Conservation (phyloP, 1,140 invertebrate genomes). For the Drosophila triauraria region DNA sequence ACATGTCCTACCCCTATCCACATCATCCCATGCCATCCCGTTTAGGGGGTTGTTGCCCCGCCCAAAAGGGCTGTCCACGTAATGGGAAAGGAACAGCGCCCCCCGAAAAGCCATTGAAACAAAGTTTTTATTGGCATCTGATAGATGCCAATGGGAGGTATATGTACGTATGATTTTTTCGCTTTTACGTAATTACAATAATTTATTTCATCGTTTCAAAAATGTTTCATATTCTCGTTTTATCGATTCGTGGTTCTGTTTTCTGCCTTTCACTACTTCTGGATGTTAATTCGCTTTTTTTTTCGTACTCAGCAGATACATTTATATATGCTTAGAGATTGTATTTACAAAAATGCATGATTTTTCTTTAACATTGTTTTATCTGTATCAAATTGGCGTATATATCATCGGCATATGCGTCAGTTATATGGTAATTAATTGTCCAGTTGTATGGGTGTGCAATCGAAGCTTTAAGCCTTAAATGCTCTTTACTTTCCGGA, state of each 20-base stretch:
- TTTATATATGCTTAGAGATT: conserved; percentile 20
- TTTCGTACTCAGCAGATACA: conserved; percentile 30
- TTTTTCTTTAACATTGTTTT: conserved; percentile 54
- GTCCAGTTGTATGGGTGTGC: conserved; percentile 37
- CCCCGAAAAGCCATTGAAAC: conserved; percentile 53
- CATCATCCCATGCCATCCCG: neutral
- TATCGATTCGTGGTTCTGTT: conserved; percentile 40
- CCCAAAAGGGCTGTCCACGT: conserved; percentile 1
- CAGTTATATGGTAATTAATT: conserved; percentile 35
- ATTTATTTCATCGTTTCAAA: conserved; percentile 70
- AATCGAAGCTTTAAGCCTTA: conserved; percentile 44
- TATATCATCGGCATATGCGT: conserved; percentile 29
- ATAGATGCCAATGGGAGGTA: conserved; percentile 57
- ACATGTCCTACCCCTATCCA: conserved; percentile 48
- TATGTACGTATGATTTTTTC: conserved; percentile 31
- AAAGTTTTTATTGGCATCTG: conserved; percentile 65
- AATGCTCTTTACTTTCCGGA: conserved; percentile 13
- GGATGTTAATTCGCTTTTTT: conserved; percentile 30
- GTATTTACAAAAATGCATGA: conserved; percentile 70
- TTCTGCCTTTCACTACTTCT: conserved; percentile 63
- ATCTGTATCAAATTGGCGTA: conserved; percentile 58
- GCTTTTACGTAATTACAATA: conserved; percentile 73
- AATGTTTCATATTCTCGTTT: conserved; percentile 37
- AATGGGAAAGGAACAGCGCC: conserved; percentile 6
- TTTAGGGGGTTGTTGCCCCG: conserved; percentile 27